phyloP scores from a whole-genome alignment of 2,113 vertebrate species.

The Aptenodytes forsteri region DNA sequence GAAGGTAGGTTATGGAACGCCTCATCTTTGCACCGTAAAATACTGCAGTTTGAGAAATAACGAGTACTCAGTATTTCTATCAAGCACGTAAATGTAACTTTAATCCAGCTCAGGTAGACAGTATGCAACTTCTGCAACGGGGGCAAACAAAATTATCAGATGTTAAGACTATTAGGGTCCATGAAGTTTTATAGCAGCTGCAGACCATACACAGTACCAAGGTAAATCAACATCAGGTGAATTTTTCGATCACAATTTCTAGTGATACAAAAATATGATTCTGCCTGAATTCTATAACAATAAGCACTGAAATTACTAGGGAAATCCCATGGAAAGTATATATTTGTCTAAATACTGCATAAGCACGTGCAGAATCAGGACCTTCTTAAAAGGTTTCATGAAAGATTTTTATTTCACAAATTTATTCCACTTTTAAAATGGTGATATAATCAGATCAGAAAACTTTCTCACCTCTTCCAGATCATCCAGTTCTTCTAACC shows the following conservation, averaged over 20 bases:
- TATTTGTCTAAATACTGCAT: neutral
- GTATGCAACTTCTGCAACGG: neutral
- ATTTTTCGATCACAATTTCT: neutral
- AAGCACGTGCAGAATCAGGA: neutral
- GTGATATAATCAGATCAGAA: neutral
- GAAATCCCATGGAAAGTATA: neutral
- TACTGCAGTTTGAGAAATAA: neutral
- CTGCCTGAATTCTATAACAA: neutral
- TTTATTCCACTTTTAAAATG: neutral
- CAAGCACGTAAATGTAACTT: neutral
- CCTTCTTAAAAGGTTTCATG: neutral
- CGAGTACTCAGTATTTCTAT: neutral
- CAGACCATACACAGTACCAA: neutral
- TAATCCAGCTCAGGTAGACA: neutral
- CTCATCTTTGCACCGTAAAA: neutral
- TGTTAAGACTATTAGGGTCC: neutral
- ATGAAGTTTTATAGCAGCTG: neutral
- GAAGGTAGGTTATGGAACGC: neutral
- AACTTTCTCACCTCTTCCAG: constrained; percentile 87
- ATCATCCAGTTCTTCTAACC: constrained; percentile 95
- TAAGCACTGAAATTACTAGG: neutral
- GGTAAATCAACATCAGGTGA: neutral
- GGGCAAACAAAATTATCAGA: neutral
- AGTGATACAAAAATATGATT: neutral
- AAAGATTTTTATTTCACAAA: neutral